Conservation (phyloP, 2,888 invertebrate genomes). For the Hydraecia micacea region DNA sequence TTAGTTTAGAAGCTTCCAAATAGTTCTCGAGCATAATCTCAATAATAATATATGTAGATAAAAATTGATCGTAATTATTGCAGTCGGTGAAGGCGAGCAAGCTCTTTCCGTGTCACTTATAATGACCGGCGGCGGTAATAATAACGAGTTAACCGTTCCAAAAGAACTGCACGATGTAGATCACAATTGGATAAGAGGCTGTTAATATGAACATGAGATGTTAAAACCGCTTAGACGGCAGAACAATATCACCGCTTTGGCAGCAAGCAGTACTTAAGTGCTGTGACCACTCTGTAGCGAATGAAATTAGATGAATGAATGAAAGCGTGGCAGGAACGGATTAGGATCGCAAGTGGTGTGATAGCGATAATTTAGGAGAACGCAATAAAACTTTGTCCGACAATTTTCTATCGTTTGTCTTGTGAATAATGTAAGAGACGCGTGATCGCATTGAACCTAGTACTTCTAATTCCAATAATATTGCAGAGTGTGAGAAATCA, state of each 20-base stretch:
- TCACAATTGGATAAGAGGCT: slow-evolving; percentile 46
- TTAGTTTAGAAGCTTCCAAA: slow-evolving; percentile 18
- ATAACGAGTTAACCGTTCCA: slow-evolving; percentile 43
- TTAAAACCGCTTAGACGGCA: slow-evolving; percentile 34
- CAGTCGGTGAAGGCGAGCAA: slow-evolving; percentile 53
- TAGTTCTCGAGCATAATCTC: slow-evolving; percentile 2
- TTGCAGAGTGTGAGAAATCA: slow-evolving; percentile 25
- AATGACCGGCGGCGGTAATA: slow-evolving; percentile 20
- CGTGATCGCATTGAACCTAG: neutral
- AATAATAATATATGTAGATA: slow-evolving; percentile 11
- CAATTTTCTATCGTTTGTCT: neutral
- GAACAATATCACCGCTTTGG: slow-evolving; percentile 38
- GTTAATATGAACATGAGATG: slow-evolving; percentile 53
- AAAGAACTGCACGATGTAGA: slow-evolving; percentile 49
- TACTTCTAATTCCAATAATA: neutral
- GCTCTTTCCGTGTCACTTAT: slow-evolving; percentile 42
- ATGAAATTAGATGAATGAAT: slow-evolving; percentile 31
- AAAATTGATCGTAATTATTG: slow-evolving; percentile 26
- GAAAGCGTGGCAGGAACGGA: slow-evolving; percentile 2
- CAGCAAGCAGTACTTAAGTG: neutral
- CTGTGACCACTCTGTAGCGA: neutral
- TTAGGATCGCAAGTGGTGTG: neutral
- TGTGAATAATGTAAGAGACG: neutral
- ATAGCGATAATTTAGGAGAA: neutral
- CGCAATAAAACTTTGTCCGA: neutral